Evolutionary conservation across 2,888 invertebrate species (phyloP).

Genomic region (Andrena fulva): DNA sequence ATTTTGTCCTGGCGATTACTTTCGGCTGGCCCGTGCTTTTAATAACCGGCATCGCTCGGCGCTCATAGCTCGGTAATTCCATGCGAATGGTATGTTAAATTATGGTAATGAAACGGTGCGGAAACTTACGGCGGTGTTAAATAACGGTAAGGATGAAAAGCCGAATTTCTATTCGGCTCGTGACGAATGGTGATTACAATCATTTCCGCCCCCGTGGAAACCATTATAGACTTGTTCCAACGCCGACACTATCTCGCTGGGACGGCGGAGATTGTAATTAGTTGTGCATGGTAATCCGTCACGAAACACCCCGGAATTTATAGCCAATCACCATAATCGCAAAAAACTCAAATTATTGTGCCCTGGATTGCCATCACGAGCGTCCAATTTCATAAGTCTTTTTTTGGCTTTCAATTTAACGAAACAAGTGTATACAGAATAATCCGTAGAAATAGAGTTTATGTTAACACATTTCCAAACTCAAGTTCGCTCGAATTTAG

Average conservation of each 20-base stretch:
- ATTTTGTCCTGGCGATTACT: slow-evolving; percentile 51
- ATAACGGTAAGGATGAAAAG: slow-evolving; percentile 66
- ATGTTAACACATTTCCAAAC: too few relatives aligned
- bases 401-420: too few relatives aligned
- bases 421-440: too few relatives aligned
- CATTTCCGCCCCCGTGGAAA: slow-evolving; percentile 60
- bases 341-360: slow-evolving; percentile 41
- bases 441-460: too few relatives aligned
- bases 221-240: slow-evolving; percentile 62
- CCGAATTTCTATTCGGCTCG: slow-evolving; percentile 70
- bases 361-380: neutral
- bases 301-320: slow-evolving; percentile 28
- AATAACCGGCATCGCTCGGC: slow-evolving; percentile 60
- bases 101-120: slow-evolving; percentile 75
- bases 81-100: slow-evolving; percentile 73
- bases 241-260: slow-evolving; percentile 41
- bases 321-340: slow-evolving; percentile 33
- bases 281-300: slow-evolving; percentile 50
- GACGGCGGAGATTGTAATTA: slow-evolving; percentile 60
- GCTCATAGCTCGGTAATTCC: slow-evolving; percentile 61
- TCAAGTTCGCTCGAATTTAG: too few relatives aligned
- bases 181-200: slow-evolving; percentile 74
- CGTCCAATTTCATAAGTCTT: too few relatives aligned
- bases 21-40: slow-evolving; percentile 50
- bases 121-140: slow-evolving; percentile 70